Conservation (phyloP, 2,888 invertebrate species). For the Rhyacophila evoluta region DNA sequence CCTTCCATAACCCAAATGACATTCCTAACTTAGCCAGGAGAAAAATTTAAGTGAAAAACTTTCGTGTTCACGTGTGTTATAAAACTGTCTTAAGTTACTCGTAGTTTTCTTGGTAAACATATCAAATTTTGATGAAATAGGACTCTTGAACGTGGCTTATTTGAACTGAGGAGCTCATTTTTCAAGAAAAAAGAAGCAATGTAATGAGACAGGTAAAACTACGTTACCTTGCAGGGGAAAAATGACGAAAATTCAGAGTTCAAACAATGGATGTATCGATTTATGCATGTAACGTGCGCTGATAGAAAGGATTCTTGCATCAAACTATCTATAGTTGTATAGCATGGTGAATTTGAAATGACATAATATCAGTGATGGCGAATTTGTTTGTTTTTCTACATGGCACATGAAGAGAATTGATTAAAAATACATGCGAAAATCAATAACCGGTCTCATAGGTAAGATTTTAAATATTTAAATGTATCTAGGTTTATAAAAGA, state of each 20-base stretch:
- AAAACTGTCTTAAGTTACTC: constrained; percentile 19
- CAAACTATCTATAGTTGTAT: neutral
- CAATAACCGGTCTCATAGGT: no score
- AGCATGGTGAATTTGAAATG: neutral
- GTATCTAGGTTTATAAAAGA: no score
- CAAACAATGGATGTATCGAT: constrained; percentile 47
- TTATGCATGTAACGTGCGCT: constrained; percentile 44
- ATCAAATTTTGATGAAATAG: constrained; percentile 24
- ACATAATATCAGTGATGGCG: neutral
- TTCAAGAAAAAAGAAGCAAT: constrained; percentile 18
- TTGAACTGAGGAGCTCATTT: neutral
- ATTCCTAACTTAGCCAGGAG: neutral
- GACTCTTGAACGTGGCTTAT: neutral
- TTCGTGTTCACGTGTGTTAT: constrained; percentile 13
- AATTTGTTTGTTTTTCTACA: no score
- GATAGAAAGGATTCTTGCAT: neutral
- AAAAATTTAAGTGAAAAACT: constrained; percentile 22
- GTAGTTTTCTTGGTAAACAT: neutral
- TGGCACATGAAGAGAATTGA: no score
- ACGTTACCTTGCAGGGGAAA: constrained; percentile 8
- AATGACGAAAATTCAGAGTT: constrained; percentile 41
- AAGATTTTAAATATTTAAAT: no score
- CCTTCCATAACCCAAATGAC: constrained; percentile 9
- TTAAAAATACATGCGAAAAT: no score
- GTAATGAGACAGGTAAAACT: constrained; percentile 37